Conservation (phyloP, 2,113 vertebrate species). For the Papio anubis region DNA sequence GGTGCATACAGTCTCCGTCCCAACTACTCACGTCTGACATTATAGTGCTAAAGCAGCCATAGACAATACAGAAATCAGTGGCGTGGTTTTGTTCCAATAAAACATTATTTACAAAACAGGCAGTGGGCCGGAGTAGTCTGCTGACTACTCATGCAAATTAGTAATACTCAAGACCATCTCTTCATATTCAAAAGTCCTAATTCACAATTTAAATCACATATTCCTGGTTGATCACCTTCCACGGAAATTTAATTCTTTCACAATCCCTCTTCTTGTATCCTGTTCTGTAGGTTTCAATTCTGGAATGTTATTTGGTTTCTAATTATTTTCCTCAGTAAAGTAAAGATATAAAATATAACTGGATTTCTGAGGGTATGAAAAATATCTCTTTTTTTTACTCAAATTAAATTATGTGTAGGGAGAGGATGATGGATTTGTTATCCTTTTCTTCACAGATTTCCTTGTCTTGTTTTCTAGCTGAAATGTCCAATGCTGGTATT, state of each 20-base stretch:
- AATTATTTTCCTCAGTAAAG: not conserved
- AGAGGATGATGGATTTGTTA: not conserved
- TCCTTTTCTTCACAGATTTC: not conserved
- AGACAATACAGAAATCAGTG: not conserved
- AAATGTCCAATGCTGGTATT: not conserved
- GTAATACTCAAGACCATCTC: not conserved
- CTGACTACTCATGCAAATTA: not conserved
- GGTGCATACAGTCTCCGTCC: not conserved
- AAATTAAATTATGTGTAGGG: not conserved
- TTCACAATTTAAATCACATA: not conserved
- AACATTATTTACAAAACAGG: not conserved
- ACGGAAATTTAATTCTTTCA: not conserved
- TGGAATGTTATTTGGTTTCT: not conserved
- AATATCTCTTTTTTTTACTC: not conserved
- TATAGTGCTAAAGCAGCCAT: not conserved
- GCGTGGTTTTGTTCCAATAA: not conserved
- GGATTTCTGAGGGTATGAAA: not conserved
- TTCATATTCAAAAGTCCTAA: not conserved
- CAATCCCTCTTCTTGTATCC: not conserved
- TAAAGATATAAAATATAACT: not conserved
- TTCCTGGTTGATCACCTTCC: not conserved
- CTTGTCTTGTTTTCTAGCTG: not conserved
- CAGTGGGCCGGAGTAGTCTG: not conserved
- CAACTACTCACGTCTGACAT: not conserved
- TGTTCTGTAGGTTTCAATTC: not conserved